Percentiles rank a stretch among this genome's conserved stretches.
Conservation (phyloP, 2,797 vertebrate genomes). For the Acrocephalus scirpaceus region DNA sequence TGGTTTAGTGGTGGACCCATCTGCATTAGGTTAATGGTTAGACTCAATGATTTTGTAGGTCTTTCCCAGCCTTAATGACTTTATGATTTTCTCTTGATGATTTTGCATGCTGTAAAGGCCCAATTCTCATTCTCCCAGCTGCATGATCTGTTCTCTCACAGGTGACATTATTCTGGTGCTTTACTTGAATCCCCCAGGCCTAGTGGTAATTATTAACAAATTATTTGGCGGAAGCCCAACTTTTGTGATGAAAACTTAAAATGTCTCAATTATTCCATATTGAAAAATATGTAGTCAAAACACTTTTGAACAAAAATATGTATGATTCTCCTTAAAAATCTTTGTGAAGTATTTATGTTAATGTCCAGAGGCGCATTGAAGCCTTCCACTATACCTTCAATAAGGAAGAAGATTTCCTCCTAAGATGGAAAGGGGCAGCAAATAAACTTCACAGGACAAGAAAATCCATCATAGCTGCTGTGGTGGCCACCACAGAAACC, state of each 20-base stretch:
- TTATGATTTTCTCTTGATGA: not conserved
- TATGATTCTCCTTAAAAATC: not conserved
- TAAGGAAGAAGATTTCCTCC: not conserved
- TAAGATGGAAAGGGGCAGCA: not conserved
- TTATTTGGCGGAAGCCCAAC: not conserved
- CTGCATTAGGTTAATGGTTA: not conserved
- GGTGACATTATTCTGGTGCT: not conserved
- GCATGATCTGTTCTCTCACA: not conserved
- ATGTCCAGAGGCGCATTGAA: rapidly evolving
- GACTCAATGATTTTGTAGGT: not conserved
- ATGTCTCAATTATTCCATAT: not conserved
- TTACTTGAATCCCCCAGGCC: not conserved
- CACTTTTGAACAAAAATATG: not conserved
- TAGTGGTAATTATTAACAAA: constrained; percentile 15
- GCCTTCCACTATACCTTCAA: not conserved
- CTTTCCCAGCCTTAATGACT: not conserved
- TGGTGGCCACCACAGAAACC: not conserved
- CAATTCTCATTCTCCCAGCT: not conserved
- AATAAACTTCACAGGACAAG: not conserved
- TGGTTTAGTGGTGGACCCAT: not conserved
- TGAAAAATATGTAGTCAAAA: not conserved
- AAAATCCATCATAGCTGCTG: not conserved
- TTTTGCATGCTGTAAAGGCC: not conserved
- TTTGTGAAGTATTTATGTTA: not conserved
- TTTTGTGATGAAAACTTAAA: not conserved